These are phyloP conservation scores for Dioctria linearis DNA, from an alignment of 2,888 invertebrate species.

Conservation along the genomic window DNA sequence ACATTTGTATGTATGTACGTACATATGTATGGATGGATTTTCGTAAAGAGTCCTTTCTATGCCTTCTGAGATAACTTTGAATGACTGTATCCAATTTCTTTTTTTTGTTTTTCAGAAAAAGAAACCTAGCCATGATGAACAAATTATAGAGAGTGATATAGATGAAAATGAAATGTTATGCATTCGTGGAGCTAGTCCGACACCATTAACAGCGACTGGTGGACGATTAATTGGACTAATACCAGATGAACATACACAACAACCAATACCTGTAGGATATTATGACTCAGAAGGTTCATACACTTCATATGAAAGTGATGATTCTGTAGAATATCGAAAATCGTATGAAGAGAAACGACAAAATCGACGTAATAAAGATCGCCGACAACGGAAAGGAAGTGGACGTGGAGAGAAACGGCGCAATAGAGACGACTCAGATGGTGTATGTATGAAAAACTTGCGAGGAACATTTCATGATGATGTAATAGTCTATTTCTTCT, in stretches of 20 bases:
- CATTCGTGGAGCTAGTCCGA: conserved; percentile 83
- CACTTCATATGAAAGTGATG: conserved; percentile 74
- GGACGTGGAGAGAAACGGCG: conserved; percentile 71
- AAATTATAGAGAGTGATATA: conserved; percentile 70
- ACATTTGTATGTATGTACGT: too few relatives aligned
- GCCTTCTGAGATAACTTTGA: too few relatives aligned
- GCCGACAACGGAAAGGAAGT: conserved; percentile 72
- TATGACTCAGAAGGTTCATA: conserved; percentile 75
- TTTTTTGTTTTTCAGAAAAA: conserved; percentile 31
- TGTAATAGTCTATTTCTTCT: conserved; percentile 64
- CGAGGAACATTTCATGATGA: conserved; percentile 91
- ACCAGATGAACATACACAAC: conserved; percentile 59
- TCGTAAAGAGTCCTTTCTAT: too few relatives aligned
- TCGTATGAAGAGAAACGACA: conserved; percentile 71
- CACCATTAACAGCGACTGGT: conserved; percentile 63
- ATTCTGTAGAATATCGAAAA: conserved; percentile 70
- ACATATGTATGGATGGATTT: too few relatives aligned
- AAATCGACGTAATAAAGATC: conserved; percentile 68
- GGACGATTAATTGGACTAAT: conserved; percentile 19
- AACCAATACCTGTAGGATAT: conserved; percentile 66
- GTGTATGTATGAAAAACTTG: conserved; percentile 87
- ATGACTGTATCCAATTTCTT: not conserved
- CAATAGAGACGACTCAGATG: conserved; percentile 75
- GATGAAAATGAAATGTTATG: conserved; percentile 88
- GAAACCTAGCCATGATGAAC: conserved; percentile 29